Conservation (phyloP, 2,113 vertebrate species). For the Tyrannus savana region DNA sequence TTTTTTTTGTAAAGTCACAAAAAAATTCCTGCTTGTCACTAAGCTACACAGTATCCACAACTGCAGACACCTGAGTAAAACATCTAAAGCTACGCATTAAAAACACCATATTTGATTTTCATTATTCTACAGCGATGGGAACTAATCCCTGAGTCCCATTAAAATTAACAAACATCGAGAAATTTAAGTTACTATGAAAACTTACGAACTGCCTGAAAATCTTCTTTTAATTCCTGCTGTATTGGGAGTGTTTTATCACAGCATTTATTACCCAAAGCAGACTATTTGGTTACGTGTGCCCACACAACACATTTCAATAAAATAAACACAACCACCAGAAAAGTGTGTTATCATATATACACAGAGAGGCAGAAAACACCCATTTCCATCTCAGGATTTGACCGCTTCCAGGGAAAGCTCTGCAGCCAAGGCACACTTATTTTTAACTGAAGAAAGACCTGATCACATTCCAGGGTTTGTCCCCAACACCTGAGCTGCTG, state of each 20-base stretch:
- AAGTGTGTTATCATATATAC: not conserved
- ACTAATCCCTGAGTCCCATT: not conserved
- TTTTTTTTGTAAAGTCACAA: not conserved
- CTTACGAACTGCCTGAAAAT: not conserved
- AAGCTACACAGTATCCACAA: not conserved
- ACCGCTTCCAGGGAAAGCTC: not conserved
- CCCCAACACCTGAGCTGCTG: rapidly evolving
- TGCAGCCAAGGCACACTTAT: not conserved
- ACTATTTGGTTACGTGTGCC: not conserved
- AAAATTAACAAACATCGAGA: not conserved
- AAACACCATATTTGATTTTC: rapidly evolving
- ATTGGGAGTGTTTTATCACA: not conserved
- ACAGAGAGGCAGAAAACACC: not conserved
- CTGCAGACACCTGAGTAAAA: not conserved
- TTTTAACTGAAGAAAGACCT: not conserved
- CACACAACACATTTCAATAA: not conserved
- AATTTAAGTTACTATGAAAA: not conserved
- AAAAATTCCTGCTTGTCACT: not conserved
- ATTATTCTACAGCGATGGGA: not conserved
- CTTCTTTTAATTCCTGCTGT: not conserved
- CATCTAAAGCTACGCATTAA: not conserved
- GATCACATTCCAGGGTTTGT: not conserved
- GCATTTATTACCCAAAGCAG: not conserved
- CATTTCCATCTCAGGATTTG: not conserved
- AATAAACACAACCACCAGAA: not conserved